A percentile compares a stretch with the other conserved stretches of the same genome.
Evolutionary conservation across 2,113 vertebrate genomes (phyloP).

Genomic region (Piprites chloris): DNA sequence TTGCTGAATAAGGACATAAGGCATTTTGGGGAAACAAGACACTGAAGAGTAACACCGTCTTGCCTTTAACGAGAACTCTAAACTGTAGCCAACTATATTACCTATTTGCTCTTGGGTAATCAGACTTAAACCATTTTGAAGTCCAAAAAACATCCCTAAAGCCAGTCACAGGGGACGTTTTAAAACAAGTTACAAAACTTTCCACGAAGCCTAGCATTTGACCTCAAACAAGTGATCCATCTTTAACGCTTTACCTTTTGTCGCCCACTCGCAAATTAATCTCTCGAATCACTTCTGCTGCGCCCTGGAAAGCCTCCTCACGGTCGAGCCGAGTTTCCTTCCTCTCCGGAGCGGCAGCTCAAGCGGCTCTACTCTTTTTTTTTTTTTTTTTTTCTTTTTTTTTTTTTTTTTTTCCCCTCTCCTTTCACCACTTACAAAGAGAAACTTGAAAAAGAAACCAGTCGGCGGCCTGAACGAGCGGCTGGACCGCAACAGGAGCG

Average conservation of each 20-base stretch:
- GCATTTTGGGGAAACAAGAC: background rate
- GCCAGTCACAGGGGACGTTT: background rate
- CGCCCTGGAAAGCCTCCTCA: background rate
- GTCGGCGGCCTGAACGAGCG: background rate
- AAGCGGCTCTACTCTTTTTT: background rate
- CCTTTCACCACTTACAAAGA: background rate
- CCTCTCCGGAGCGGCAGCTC: background rate
- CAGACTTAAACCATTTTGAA: background rate
- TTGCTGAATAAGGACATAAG: background rate
- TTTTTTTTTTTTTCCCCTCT: too few relatives aligned
- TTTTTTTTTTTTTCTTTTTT: background rate
- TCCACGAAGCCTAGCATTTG: background rate
- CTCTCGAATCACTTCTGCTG: conserved; percentile 18
- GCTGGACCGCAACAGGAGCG: background rate
- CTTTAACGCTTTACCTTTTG: conserved; percentile 68
- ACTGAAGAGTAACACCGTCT: background rate
- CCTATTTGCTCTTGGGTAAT: background rate
- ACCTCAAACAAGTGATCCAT: background rate
- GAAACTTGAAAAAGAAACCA: background rate
- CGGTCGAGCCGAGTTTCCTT: background rate
- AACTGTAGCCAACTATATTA: too few relatives aligned
- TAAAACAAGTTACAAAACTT: background rate
- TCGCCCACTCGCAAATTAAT: background rate
- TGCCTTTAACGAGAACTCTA: background rate
- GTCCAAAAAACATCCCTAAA: background rate